Conservation (phyloP, 2,888 invertebrate species). For the Cataglyphis albicans region DNA sequence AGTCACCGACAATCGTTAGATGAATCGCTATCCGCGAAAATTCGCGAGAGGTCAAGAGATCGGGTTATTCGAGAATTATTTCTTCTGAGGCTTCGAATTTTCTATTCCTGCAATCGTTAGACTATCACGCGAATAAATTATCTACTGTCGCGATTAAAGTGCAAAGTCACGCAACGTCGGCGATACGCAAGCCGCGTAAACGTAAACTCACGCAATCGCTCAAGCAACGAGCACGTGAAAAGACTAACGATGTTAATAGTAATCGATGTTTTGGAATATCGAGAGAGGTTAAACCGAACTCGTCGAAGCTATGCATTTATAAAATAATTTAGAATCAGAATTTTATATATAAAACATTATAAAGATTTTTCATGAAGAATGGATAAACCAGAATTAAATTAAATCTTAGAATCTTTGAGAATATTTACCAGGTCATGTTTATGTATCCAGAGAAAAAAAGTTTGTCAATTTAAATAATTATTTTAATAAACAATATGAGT, state of each 20-base stretch:
- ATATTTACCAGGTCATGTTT: background rate
- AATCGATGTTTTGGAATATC: slow-evolving; percentile 6
- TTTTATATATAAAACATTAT: background rate
- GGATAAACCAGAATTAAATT: background rate
- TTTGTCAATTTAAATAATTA: background rate
- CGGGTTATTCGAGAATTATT: too few relatives aligned
- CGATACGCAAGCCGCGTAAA: background rate
- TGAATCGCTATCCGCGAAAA: background rate
- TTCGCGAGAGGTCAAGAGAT: background rate
- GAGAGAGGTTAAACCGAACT: slow-evolving; percentile 3
- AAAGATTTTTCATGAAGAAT: background rate
- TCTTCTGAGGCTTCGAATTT: too few relatives aligned
- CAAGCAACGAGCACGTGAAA: slow-evolving; percentile 21
- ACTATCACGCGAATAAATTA: slow-evolving; percentile 1
- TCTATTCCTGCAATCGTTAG: too few relatives aligned
- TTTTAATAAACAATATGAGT: background rate
- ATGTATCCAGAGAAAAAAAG: background rate
- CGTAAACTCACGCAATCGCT: slow-evolving; percentile 23
- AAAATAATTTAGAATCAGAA: background rate
- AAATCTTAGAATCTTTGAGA: background rate
- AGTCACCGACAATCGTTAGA: slow-evolving; percentile 25
- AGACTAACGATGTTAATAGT: slow-evolving; percentile 17
- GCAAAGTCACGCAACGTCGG: slow-evolving; percentile 26
- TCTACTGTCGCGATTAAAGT: slow-evolving; percentile 24
- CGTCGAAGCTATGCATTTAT: background rate